Conservation (phyloP, 2,888 invertebrate genomes). For the Patella ulyssiponensis region DNA sequence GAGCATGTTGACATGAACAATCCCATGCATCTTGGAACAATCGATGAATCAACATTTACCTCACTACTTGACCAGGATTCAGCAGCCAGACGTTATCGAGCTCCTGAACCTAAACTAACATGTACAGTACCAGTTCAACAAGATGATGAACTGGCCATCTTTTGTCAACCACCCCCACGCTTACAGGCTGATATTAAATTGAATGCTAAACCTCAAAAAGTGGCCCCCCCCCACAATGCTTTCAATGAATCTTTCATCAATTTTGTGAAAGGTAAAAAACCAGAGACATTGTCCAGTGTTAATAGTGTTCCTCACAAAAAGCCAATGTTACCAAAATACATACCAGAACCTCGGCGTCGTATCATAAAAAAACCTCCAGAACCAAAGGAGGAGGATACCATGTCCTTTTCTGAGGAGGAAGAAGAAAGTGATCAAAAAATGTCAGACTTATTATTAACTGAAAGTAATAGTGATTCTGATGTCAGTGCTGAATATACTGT, state of each 20-base stretch:
- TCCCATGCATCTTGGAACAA: slow-evolving; percentile 36
- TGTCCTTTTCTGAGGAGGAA: slow-evolving; percentile 62
- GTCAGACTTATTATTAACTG: slow-evolving; percentile 45
- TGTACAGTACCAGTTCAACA: slow-evolving; percentile 42
- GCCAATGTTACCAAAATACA: slow-evolving; percentile 68
- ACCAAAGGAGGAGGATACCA: slow-evolving; percentile 29
- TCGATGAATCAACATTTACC: slow-evolving; percentile 57
- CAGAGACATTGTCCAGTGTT: slow-evolving; percentile 67
- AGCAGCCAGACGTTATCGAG: slow-evolving; percentile 3
- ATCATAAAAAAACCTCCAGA: slow-evolving; percentile 38
- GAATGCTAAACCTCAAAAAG: slow-evolving; percentile 7
- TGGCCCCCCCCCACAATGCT: slow-evolving; percentile 8
- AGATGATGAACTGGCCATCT: slow-evolving; percentile 66
- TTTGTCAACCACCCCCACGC: slow-evolving; percentile 45
- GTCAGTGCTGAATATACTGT: slow-evolving; percentile 12
- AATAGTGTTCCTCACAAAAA: slow-evolving; percentile 60
- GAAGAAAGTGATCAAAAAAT: slow-evolving; percentile 36
- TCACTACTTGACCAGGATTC: slow-evolving; percentile 47
- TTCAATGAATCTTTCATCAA: slow-evolving; percentile 66
- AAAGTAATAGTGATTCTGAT: slow-evolving; percentile 47
- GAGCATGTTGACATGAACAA: slow-evolving; percentile 8
- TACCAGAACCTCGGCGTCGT: slow-evolving; percentile 63
- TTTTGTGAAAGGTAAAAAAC: slow-evolving; percentile 68
- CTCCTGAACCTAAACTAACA: slow-evolving; percentile 39
- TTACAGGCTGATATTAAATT: slow-evolving; percentile 17